Base-by-base conservation (phyloP, 35 echinoderm and acorn worm species). In the Apostichopus japonicus region DNA sequence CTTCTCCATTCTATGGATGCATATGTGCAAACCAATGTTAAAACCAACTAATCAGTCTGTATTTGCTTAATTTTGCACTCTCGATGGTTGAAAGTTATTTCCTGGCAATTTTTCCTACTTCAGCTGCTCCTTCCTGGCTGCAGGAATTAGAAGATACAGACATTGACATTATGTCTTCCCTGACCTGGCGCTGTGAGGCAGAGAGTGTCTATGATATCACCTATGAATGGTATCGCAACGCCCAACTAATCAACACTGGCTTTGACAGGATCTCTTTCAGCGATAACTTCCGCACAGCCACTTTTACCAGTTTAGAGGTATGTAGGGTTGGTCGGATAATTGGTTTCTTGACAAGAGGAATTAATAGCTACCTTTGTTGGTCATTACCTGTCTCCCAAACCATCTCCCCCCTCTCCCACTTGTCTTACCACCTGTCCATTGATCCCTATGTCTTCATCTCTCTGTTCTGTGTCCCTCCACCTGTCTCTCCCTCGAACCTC, bases 161-260 rank as follows among this genome's bases (percentile, higher is more conserved):
- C 7, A 80, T 77, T 54, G 95, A 98, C 62, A 98, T 98, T 54
- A 58, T 92, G n/a, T 72, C 56, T 1, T 87, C 90, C 9, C 73
- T 83, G 15, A 65, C 79, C 21, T 94, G 72, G 83, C 80, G 80
- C 13, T 96, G 95, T 79, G 93, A 94, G 56, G 97, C 95, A 0
- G 87, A 92, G 11, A 94, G 94, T 79, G 72, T 86, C 4, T 79
- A 79, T 23, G 55, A 54, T 6, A 55, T 98, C 4, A 70, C 25
- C 21, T 98, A 98, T 59, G 83, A 24, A 19, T 98, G 97, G 97
- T 98, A 98, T 62, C 90, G 95, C 56, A 94, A 98, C 23, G 80
- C 79, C 1, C 93, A 86, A 25, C 23, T 8, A 19, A 67, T 98
- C 54, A 44, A 65, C 1, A 54, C 44, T 33, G 57, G 24, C 61